Evolutionary conservation across 1,140 invertebrate genomes (phyloP).

Genomic region (Apis mellifera): Amel_HAv3.1 CM009934.2:4160501-4161000

Average conservation of each 20-base stretch:
- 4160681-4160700: too few relatives aligned
- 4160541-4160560: not conserved
- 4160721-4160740: slow-evolving; percentile 38
- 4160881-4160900: slow-evolving; percentile 59
- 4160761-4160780: slow-evolving; percentile 24
- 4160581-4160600: too few relatives aligned
- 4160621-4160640: too few relatives aligned
- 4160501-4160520: not conserved
- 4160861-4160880: slow-evolving; percentile 65
- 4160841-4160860: slow-evolving; percentile 56
- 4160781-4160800: slow-evolving; percentile 54
- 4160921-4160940: slow-evolving; percentile 47
- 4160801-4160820: slow-evolving; percentile 60
- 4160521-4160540: not conserved
- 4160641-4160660: too few relatives aligned
- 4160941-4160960: slow-evolving; percentile 16
- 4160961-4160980: not conserved
- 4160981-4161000: not conserved
- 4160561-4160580: not conserved
- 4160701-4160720: too few relatives aligned
- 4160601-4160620: too few relatives aligned
- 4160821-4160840: slow-evolving; percentile 56
- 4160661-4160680: too few relatives aligned
- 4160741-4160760: slow-evolving; percentile 30
- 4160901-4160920: slow-evolving; percentile 64